Evolutionary conservation across 1,140 invertebrate genomes (phyloP), one percentile per base, ranked within the genome.

Genomic region (Drosophila pallidifrons): DNA sequence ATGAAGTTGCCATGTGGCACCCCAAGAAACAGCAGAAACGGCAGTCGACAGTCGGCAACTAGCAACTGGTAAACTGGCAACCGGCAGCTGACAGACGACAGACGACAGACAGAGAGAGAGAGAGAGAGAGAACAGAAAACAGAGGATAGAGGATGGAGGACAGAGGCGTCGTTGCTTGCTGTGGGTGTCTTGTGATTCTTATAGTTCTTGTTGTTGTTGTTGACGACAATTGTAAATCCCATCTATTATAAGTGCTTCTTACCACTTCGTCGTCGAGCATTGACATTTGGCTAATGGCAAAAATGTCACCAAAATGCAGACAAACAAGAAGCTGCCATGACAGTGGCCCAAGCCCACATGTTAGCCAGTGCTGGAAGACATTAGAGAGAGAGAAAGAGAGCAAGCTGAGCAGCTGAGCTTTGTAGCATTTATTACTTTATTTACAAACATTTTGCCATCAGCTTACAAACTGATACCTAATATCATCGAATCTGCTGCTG

Each of bases 261-360:
- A 80, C 83, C 83, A 88, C 85, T 88, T 82, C 73, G 72, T 57
- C 74, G 80, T 75, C 73, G 77, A 82, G 80, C 83, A 87, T 88
- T 88, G 83, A 88, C 83, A 88, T 88, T 88, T 88, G 83, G 83
- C 85, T 88, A 87, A 87, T 87, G 85, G 83, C 83, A 82, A 88
- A 88, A 88, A 83, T 83, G 83, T 88, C 83, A 88, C 76, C 83
- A 57, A 82, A 89, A 83, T 77, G 80, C 85, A 89, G 85, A 88
- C 77, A 87, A 72, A 79, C 77, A 87, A 82, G 77, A 69, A 79
- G 81, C 73, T 69, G 46, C 57, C 41, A 63, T 70, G 72, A 75
- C 66, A 75, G 72, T 43, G 63, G 55, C 30, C 32, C 25, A 38
- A 38, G 5, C 7, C 30, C 5, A 32, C 32, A 55, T 66, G 15